These are phyloP conservation scores for Butorides virescens DNA, from an alignment of 2,113 vertebrate species.

Conservation along the genomic window DNA sequence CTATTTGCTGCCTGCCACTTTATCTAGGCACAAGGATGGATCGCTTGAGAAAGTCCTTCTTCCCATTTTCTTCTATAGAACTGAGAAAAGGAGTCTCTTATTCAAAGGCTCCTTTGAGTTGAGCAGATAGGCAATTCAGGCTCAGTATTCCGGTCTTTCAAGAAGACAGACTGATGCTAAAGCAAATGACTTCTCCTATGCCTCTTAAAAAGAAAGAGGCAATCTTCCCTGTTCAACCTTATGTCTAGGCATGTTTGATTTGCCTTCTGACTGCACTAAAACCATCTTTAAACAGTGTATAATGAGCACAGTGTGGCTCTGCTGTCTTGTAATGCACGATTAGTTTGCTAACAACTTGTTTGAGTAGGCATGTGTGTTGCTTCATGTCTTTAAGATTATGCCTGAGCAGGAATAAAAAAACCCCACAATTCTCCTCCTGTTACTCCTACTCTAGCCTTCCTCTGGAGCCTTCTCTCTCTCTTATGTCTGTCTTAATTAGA, in stretches of 20 bases:
- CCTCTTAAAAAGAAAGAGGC: conserved; percentile 10
- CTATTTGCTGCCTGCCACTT: background rate
- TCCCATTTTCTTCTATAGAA: background rate
- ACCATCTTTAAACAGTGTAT: conserved; percentile 35
- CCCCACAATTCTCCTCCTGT: background rate
- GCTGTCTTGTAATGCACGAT: conserved; percentile 66
- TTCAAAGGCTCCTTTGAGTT: background rate
- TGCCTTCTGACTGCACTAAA: conserved; percentile 47
- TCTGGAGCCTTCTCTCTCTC: conserved; percentile 19
- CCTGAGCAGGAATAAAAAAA: conserved; percentile 8
- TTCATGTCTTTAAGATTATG: conserved; percentile 54
- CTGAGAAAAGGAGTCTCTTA: background rate
- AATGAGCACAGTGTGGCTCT: conserved; percentile 50
- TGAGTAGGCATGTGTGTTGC: conserved; percentile 33
- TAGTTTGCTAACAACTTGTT: conserved; percentile 58
- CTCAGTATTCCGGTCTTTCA: background rate
- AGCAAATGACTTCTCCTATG: conserved; percentile 6
- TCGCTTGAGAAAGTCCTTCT: background rate
- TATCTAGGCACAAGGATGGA: background rate
- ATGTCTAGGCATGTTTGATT: conserved; percentile 45
- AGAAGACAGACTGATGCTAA: background rate
- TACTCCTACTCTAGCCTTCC: conserved; percentile 34
- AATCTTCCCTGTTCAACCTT: background rate
- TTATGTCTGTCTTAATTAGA: conserved; percentile 56
- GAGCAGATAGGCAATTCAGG: background rate